A percentile compares a stretch with the other conserved stretches of the same genome.
These are phyloP conservation scores for Tetranychus truncatus DNA, from an alignment of 2,888 invertebrate genomes.

Conservation along the genomic window DNA sequence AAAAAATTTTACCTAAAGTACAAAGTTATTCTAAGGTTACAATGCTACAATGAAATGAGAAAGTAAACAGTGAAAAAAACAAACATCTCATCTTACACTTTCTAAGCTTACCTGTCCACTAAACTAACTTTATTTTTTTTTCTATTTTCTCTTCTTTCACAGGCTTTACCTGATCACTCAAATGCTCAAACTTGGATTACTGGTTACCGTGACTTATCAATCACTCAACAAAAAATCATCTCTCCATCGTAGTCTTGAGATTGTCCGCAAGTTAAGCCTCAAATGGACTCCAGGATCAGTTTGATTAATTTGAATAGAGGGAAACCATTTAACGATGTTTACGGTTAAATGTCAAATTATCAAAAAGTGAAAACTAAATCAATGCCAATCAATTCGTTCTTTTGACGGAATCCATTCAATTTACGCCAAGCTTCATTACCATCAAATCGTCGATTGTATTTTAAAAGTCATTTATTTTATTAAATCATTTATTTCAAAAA, in stretches of 20 bases:
- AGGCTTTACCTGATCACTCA: conserved; percentile 1
- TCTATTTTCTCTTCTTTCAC: background rate
- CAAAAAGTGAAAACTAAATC: too few species aligned
- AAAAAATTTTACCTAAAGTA: background rate
- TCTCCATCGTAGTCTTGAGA: background rate
- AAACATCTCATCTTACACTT: background rate
- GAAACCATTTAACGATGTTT: too few species aligned
- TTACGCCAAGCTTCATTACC: too few species aligned
- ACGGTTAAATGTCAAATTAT: too few species aligned
- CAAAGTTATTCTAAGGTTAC: background rate
- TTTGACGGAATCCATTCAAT: too few species aligned
- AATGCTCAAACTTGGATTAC: background rate
- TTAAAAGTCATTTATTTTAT: too few species aligned
- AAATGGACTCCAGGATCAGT: too few species aligned
- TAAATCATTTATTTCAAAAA: too few species aligned
- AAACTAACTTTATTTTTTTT: background rate
- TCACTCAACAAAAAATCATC: background rate
- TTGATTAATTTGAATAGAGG: too few species aligned
- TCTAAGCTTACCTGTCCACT: background rate
- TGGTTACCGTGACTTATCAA: conserved; percentile 4
- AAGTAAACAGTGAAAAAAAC: background rate
- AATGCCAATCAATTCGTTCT: too few species aligned
- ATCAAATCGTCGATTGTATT: too few species aligned
- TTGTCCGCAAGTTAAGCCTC: background rate
- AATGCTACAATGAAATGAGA: too few species aligned